Conservation (phyloP, 1,140 invertebrate genomes). For the Lutraria rhynchaena region DNA sequence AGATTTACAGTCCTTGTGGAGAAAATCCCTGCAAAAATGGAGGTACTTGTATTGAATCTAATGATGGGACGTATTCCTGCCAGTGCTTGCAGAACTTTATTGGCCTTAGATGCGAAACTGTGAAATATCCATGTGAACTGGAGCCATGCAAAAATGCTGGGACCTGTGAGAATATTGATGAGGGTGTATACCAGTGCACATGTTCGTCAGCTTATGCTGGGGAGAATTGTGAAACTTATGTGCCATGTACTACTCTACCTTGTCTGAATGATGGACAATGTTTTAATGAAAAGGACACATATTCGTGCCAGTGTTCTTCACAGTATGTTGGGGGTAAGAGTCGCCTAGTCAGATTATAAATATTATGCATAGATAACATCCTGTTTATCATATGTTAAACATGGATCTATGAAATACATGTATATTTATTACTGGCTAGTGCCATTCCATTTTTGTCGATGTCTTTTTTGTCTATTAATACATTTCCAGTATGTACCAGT, state of each 20-base stretch:
- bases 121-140: slow-evolving; percentile 43
- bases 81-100: slow-evolving; percentile 28
- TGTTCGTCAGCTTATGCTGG: slow-evolving; percentile 63
- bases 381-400: too few species aligned
- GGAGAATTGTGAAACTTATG: slow-evolving; percentile 59
- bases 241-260: slow-evolving; percentile 62
- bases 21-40: slow-evolving; percentile 70
- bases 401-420: too few species aligned
- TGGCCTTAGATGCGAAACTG: slow-evolving; percentile 42
- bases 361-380: too few species aligned
- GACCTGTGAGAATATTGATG: slow-evolving; percentile 52
- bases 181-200: slow-evolving; percentile 59
- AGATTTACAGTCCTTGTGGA: slow-evolving; percentile 59
- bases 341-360: too few species aligned
- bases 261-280: slow-evolving; percentile 68
- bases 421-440: too few species aligned
- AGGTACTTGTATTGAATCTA: slow-evolving; percentile 80
- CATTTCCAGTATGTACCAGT: too few species aligned
- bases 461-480: too few species aligned
- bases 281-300: slow-evolving; percentile 57
- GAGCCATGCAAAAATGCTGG: slow-evolving; percentile 54
- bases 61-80: slow-evolving; percentile 41
- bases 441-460: too few species aligned
- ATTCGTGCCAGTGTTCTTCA: slow-evolving; percentile 58
- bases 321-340: slow-evolving; percentile 49